A percentile compares a stretch with the other conserved stretches of the same genome.
Conservation (phyloP, 2,888 invertebrate genomes). For the Monoplex corrugatus region DNA sequence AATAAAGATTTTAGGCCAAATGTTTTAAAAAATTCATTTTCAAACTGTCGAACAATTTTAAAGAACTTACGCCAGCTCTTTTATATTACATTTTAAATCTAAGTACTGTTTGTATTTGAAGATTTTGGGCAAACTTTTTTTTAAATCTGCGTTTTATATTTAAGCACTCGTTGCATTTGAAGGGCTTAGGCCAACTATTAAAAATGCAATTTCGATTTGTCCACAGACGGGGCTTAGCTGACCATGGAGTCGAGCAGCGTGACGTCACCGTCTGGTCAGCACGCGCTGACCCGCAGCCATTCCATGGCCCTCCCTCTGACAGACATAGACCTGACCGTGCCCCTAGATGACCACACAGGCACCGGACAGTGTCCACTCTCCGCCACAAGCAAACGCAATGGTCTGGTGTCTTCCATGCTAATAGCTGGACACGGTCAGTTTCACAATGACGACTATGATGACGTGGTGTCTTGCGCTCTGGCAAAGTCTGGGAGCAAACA, state of each 20-base stretch:
- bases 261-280: constrained; percentile 1
- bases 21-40: too few species aligned
- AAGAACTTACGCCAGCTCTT: too few species aligned
- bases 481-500: neutral
- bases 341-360: neutral
- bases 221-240: neutral
- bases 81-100: too few species aligned
- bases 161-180: too few species aligned
- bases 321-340: neutral
- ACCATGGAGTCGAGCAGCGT: neutral
- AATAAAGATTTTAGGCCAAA: too few species aligned
- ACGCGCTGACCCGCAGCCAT: neutral
- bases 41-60: too few species aligned
- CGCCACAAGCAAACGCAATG: neutral
- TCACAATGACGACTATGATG: neutral
- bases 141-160: too few species aligned
- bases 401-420: neutral
- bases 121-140: too few species aligned
- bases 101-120: too few species aligned
- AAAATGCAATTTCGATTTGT: neutral
- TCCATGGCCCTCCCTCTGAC: constrained; percentile 10
- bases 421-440: neutral
- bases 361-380: neutral
- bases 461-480: neutral
- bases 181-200: too few species aligned